Conservation (phyloP, 2,113 vertebrate genomes). For the Clarias batrachus region DNA sequence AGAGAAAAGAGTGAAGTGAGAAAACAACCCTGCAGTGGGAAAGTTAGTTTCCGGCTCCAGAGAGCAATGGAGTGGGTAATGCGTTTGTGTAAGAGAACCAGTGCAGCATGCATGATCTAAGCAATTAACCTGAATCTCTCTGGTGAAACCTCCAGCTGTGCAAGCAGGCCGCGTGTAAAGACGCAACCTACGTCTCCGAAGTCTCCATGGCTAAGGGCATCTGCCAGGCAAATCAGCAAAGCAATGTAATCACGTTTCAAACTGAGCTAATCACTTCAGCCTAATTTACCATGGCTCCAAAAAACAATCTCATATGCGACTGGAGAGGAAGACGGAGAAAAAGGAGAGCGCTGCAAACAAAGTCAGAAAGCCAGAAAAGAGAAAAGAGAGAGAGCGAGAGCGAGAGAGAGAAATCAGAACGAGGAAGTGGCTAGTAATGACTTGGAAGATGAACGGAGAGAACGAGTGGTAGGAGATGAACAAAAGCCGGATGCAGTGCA, state of each 20-base stretch:
- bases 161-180: constrained; percentile 58
- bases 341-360: not conserved
- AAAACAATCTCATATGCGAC: constrained; percentile 63
- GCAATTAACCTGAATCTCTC: constrained; percentile 72
- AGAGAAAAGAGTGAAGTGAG: not conserved
- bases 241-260: constrained; percentile 76
- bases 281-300: constrained; percentile 70
- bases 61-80: constrained; percentile 53
- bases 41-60: constrained; percentile 2
- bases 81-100: constrained; percentile 52
- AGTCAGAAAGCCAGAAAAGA: not conserved
- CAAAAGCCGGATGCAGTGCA: constrained; percentile 38
- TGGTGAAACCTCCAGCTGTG: constrained; percentile 68
- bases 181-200: constrained; percentile 58
- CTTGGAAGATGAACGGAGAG: constrained; percentile 14
- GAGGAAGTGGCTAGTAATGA: not conserved
- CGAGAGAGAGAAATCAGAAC: constrained; percentile 27
- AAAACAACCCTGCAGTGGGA: not conserved
- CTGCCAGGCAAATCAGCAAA: constrained; percentile 72
- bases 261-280: constrained; percentile 73
- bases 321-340: constrained; percentile 19
- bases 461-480: constrained; percentile 14
- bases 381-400: not conserved
- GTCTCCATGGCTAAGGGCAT: constrained; percentile 69
- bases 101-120: constrained; percentile 65